Evolutionary conservation across 2,888 invertebrate genomes (phyloP).

Genomic region (Palloptera scutellata): DNA sequence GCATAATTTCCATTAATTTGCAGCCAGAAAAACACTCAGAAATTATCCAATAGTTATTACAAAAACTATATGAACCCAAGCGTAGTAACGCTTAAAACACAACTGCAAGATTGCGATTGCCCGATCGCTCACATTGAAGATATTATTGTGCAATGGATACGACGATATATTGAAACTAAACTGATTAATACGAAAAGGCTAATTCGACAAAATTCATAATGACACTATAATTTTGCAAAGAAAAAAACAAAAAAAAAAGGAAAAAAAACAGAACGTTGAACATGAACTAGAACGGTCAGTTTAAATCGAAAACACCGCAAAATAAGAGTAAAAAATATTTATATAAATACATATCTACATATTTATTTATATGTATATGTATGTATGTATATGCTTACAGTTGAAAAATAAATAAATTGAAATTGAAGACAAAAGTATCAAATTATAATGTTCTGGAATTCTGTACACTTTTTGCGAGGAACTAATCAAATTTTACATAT

Average conservation of each 20-base stretch:
- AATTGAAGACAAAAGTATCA: conserved; percentile 28
- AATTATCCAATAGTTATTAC: background rate
- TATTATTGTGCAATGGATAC: too few relatives aligned
- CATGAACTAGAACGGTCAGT: too few relatives aligned
- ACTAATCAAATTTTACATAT: background rate
- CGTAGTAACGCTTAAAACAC: background rate
- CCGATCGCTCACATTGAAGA: too few relatives aligned
- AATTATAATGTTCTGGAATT: conserved; percentile 31
- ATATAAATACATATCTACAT: conserved; percentile 6
- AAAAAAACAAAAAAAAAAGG: too few relatives aligned
- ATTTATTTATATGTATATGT: background rate
- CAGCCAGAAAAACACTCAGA: background rate
- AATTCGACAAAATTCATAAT: conserved; percentile 37
- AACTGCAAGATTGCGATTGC: background rate
- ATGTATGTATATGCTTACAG: conserved; percentile 19
- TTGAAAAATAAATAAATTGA: conserved; percentile 27
- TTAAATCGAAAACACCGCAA: background rate
- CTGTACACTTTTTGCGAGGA: too few relatives aligned
- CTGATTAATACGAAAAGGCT: conserved; percentile 37
- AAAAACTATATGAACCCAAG: background rate
- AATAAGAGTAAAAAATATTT: background rate
- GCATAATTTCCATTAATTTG: conserved; percentile 5
- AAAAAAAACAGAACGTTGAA: too few relatives aligned
- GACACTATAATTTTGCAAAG: background rate
- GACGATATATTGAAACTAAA: conserved; percentile 1